Conservation (phyloP, 2,797 vertebrate species). For the Morelia viridis region DNA sequence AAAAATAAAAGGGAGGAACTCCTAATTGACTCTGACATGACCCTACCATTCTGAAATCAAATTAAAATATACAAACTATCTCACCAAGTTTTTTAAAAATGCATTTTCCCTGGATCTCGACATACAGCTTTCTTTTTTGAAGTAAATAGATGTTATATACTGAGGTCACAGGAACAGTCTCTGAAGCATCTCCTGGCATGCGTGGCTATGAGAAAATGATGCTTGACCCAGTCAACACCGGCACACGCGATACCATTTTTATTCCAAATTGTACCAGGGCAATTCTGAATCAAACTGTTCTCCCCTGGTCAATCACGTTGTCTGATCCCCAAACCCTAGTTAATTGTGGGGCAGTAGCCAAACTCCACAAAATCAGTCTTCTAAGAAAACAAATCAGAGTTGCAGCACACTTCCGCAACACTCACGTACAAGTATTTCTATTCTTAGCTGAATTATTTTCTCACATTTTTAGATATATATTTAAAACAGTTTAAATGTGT, state of each 20-base stretch:
- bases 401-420: neutral
- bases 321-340: too few species aligned
- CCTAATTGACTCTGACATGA: slow-evolving; percentile 21
- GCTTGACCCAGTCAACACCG: neutral
- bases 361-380: too few species aligned
- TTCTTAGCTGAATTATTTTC: neutral
- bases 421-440: neutral
- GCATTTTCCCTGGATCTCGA: neutral
- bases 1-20: slow-evolving; percentile 25
- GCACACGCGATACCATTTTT: neutral
- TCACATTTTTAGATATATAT: neutral
- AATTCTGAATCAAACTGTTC: too few species aligned
- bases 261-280: neutral
- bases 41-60: slow-evolving; percentile 35
- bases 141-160: neutral
- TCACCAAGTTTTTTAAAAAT: slow-evolving; percentile 17
- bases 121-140: slow-evolving; percentile 5
- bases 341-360: too few species aligned
- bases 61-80: slow-evolving; percentile 25
- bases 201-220: slow-evolving; percentile 1
- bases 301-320: too few species aligned
- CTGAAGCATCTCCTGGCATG: slow-evolving; percentile 26
- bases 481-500: neutral
- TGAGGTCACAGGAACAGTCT: neutral
- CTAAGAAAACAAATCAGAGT: neutral